A percentile compares a stretch with the other conserved stretches of the same genome.
These are phyloP conservation scores for Sapayoa aenigma DNA, from an alignment of 2,113 vertebrate genomes.

Conservation along the genomic window DNA sequence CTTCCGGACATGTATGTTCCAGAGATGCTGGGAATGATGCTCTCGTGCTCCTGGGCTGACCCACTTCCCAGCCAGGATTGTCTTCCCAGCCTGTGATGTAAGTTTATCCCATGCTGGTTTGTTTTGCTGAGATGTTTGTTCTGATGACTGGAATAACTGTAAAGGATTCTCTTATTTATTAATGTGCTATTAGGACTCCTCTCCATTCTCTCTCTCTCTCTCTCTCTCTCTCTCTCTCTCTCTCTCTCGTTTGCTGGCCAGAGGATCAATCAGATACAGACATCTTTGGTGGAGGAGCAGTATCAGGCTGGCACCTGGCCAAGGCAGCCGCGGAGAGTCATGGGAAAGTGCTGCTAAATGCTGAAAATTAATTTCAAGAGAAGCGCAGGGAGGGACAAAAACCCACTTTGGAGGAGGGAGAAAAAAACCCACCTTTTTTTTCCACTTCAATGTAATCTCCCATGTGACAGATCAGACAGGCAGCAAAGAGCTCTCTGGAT, in stretches of 20 bases:
- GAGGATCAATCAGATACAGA: constrained; percentile 16
- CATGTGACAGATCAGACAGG: neutral
- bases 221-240: neutral
- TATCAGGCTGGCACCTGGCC: neutral
- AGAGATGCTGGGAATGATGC: neutral
- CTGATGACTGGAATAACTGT: neutral
- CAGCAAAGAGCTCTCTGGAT: neutral
- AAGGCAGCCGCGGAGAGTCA: neutral
- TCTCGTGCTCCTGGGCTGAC: neutral
- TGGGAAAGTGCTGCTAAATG: constrained; percentile 35
- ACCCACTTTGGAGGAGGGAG: neutral
- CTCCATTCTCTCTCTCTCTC: neutral
- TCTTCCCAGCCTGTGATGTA: neutral
- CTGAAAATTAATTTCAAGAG: constrained; percentile 33
- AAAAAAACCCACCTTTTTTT: neutral
- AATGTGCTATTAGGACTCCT: neutral
- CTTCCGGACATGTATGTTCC: rapidly evolving
- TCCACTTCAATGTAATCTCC: neutral
- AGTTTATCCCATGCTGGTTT: constrained; percentile 31
- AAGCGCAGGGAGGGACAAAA: neutral
- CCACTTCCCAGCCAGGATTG: constrained; percentile 37
- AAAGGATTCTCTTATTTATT: constrained; percentile 32
- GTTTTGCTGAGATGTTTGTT: constrained; percentile 35
- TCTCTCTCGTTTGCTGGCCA: neutral
- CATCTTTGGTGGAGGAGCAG: constrained; percentile 8